Conservation (phyloP, 2,113 vertebrate species). For the Casuarius casuarius region DNA sequence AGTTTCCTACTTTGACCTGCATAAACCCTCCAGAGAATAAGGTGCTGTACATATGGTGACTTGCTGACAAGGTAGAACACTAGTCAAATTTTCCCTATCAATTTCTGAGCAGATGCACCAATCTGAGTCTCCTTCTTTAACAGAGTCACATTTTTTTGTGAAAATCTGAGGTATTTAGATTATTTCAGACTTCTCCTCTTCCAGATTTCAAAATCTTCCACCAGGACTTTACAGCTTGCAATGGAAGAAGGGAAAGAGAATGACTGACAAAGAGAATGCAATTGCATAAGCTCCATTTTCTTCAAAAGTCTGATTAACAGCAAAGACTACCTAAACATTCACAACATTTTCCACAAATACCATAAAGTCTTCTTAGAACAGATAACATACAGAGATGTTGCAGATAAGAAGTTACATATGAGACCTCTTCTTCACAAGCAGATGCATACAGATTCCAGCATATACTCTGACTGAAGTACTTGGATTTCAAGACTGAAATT, state of each 20-base stretch:
- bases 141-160: rapidly evolving
- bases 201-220: neutral
- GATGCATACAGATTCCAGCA: neutral
- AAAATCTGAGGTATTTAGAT: neutral
- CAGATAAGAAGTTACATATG: too few species aligned
- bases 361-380: neutral
- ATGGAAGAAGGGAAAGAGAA: neutral
- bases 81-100: neutral
- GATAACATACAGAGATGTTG: neutral
- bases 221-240: neutral
- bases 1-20: neutral
- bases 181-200: neutral
- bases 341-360: neutral
- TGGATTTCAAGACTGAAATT: neutral
- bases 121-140: neutral
- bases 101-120: neutral
- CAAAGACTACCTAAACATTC: neutral
- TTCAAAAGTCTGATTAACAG: neutral
- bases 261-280: neutral
- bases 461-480: neutral
- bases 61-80: neutral
- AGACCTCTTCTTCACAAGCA: neutral
- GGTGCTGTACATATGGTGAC: rapidly evolving
- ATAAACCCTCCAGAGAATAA: neutral
- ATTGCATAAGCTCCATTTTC: neutral